A percentile compares a stretch with the other conserved stretches of the same genome.
Evolutionary conservation across 2,888 invertebrate species (phyloP).

Genomic region (Clostera curtula): DNA sequence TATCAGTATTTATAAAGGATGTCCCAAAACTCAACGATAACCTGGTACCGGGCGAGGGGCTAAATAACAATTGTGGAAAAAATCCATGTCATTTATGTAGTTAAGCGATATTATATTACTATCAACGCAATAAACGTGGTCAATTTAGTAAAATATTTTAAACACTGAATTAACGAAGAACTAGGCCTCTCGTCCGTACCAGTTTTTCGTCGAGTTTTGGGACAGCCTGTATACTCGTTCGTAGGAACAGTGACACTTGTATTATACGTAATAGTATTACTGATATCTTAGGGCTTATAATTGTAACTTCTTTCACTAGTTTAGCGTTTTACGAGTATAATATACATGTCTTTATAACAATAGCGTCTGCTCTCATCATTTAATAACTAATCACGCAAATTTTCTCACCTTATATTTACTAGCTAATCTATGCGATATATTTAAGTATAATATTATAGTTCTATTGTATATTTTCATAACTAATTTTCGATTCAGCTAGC

Average conservation of each 20-base stretch:
- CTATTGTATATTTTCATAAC: conserved; percentile 31
- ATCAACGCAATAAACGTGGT: too few relatives aligned
- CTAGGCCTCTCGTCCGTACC: too few relatives aligned
- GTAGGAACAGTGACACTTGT: conserved; percentile 38
- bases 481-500: conserved; percentile 34
- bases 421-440: conserved; percentile 48
- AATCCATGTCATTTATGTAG: too few relatives aligned
- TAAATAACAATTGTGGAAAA: too few relatives aligned
- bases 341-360: conserved; percentile 35
- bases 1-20: too few relatives aligned
- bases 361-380: conserved; percentile 42
- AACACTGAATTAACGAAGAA: too few relatives aligned
- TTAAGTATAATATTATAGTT: conserved; percentile 38
- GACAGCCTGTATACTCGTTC: too few relatives aligned
- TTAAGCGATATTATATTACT: too few relatives aligned
- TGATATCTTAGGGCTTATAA: conserved; percentile 52
- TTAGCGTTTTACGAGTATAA: conserved; percentile 52
- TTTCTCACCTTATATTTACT: conserved; percentile 50
- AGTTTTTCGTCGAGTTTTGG: too few relatives aligned
- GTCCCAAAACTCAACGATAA: too few relatives aligned
- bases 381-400: conserved; percentile 53
- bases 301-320: conserved; percentile 54
- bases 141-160: too few relatives aligned
- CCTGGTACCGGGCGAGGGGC: too few relatives aligned
- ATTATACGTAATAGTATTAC: conserved; percentile 31